Evolutionary conservation across 2,797 vertebrate species (phyloP).

Genomic region (Melanotaenia parkinsoni): DNA sequence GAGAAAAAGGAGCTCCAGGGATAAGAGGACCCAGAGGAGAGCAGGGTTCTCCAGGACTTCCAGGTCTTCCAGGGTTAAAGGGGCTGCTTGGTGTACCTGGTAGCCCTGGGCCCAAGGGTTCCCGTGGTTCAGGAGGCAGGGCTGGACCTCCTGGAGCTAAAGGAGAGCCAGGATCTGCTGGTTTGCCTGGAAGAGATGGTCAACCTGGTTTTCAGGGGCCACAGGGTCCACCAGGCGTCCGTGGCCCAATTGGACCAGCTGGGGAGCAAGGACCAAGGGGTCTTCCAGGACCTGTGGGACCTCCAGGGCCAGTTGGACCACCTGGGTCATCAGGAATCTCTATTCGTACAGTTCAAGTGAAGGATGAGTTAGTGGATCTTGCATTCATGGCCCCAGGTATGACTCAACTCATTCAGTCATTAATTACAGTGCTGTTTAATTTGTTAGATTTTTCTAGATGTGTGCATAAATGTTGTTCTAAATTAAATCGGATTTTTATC

Average conservation of each 20-base stretch:
- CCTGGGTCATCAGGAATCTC: constrained; percentile 83
- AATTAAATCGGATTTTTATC: not conserved
- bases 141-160: constrained; percentile 89
- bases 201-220: constrained; percentile 88
- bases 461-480: not conserved
- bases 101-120: constrained; percentile 90
- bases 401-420: not conserved
- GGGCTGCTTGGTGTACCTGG: constrained; percentile 90
- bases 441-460: not conserved
- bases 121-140: constrained; percentile 92
- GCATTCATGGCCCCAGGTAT: constrained; percentile 63
- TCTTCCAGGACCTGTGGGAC: constrained; percentile 86
- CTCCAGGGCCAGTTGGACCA: constrained; percentile 87
- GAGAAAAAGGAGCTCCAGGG: constrained; percentile 90
- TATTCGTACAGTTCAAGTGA: constrained; percentile 80
- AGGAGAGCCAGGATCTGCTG: constrained; percentile 90
- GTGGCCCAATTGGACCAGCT: constrained; percentile 87
- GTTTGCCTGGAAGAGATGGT: constrained; percentile 90
- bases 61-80: constrained; percentile 89
- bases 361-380: constrained; percentile 75
- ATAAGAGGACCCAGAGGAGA: constrained; percentile 88
- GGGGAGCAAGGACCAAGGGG: constrained; percentile 90
- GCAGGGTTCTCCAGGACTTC: constrained; percentile 85
- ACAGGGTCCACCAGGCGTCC: constrained; percentile 88
- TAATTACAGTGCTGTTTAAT: not conserved